A percentile compares a stretch with the other conserved stretches of the same genome.
Evolutionary conservation across 2,797 vertebrate species (phyloP).

Genomic region (Phoebastria nigripes): DNA sequence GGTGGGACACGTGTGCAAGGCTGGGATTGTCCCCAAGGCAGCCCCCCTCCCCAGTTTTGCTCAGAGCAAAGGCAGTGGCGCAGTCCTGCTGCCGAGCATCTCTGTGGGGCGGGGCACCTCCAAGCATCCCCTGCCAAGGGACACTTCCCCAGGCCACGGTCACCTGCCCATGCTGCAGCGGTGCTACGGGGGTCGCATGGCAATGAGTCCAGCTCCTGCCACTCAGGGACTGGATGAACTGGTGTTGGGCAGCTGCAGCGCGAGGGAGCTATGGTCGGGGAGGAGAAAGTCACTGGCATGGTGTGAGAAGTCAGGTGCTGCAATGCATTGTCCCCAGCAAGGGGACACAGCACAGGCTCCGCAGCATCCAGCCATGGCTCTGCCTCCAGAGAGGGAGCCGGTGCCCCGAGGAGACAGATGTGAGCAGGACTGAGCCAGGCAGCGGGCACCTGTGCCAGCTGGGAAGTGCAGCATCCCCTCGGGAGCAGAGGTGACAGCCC

Average conservation of each 20-base stretch:
- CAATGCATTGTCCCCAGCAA: neutral
- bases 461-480: neutral
- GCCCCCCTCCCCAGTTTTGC: neutral
- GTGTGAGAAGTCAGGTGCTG: neutral
- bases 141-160: neutral
- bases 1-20: accelerated
- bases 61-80: neutral
- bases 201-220: neutral
- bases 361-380: accelerated
- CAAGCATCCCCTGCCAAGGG: neutral
- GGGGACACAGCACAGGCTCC: neutral
- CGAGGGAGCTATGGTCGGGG: neutral
- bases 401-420: neutral
- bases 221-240: neutral
- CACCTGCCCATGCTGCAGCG: neutral
- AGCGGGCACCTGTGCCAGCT: accelerated
- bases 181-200: neutral
- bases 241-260: neutral
- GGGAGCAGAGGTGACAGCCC: neutral
- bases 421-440: neutral
- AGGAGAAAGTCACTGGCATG: neutral
- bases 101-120: neutral
- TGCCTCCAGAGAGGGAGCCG: neutral
- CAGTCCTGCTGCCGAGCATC: neutral
- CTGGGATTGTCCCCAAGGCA: neutral